Conservation (phyloP, 2,797 vertebrate genomes). For the Sebastes steindachneri region DNA sequence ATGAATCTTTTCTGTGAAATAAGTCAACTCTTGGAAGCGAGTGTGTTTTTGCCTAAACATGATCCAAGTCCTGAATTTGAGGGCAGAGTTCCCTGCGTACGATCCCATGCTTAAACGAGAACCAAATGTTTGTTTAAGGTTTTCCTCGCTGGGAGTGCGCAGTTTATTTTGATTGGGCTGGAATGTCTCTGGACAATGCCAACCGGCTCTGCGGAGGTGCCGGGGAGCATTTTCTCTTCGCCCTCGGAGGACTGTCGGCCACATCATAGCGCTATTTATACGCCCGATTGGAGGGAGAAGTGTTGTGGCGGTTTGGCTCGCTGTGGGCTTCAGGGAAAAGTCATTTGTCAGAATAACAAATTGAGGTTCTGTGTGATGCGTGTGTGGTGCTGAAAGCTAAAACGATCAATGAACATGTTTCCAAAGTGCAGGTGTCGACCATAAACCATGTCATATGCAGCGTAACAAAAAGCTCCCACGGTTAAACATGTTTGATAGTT, state of each 20-base stretch:
- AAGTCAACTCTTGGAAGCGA: conserved; percentile 22
- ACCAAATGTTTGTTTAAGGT: conserved; percentile 85
- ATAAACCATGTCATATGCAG: not conserved
- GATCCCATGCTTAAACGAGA: conserved; percentile 74
- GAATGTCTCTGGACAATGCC: conserved; percentile 79
- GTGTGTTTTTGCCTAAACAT: conserved; percentile 12
- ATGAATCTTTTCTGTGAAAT: not conserved
- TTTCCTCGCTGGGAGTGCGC: conserved; percentile 69
- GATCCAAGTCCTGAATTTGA: conserved; percentile 31
- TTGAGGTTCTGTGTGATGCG: conserved; percentile 5
- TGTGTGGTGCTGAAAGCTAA: conserved; percentile 5
- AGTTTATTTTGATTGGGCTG: conserved; percentile 81
- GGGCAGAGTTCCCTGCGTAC: conserved; percentile 46
- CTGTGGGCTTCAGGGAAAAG: conserved; percentile 1
- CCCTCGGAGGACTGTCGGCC: conserved; percentile 43
- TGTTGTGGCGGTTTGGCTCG: conserved; percentile 30
- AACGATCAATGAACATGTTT: conserved; percentile 1
- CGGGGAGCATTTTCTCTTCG: conserved; percentile 43
- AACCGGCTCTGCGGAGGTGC: conserved; percentile 60
- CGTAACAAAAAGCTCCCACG: not conserved
- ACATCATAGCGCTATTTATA: conserved; percentile 62
- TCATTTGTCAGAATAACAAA: conserved; percentile 32
- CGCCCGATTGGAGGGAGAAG: conserved; percentile 43
- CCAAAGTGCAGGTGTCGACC: conserved; percentile 5
- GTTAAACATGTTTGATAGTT: not conserved